phyloP scores from a whole-genome alignment of 1,140 invertebrate genomes.

The Oreohelix idahoensis region DNA sequence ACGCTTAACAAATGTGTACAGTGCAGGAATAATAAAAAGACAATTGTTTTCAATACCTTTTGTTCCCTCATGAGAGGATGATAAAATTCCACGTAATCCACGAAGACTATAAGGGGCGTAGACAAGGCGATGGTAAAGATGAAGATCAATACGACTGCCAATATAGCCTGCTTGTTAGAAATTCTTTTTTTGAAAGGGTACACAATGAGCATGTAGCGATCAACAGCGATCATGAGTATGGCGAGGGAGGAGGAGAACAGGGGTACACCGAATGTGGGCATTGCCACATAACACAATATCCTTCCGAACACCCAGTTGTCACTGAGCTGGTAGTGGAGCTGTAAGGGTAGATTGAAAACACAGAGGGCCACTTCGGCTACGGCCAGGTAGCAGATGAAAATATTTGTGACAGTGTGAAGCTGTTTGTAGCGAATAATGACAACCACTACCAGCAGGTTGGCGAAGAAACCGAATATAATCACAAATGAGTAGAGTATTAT shows the following conservation, averaged over 20 bases:
- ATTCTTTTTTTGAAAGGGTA: conserved; percentile 75
- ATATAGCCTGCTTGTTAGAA: conserved; percentile 58
- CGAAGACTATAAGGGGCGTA: conserved; percentile 67
- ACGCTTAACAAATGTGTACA: too few species aligned
- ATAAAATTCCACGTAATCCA: conserved; percentile 40
- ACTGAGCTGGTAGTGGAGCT: conserved; percentile 85
- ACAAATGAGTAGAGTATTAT: conserved; percentile 68
- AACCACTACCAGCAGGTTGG: conserved; percentile 88
- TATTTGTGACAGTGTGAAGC: conserved; percentile 98
- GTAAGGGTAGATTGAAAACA: conserved; percentile 86
- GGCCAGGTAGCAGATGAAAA: conserved; percentile 96
- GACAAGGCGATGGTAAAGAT: conserved; percentile 60
- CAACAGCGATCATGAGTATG: conserved; percentile 81
- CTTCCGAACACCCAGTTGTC: conserved; percentile 85
- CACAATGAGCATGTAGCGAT: conserved; percentile 80
- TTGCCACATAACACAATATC: conserved; percentile 65
- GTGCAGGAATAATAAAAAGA: too few species aligned
- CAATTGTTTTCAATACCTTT: conserved; percentile 25
- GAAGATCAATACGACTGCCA: conserved; percentile 54
- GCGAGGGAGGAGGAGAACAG: conserved; percentile 82
- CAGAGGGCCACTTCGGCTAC: conserved; percentile 94
- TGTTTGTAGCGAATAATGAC: conserved; percentile 91
- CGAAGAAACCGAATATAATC: conserved; percentile 74
- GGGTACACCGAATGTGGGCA: conserved; percentile 75
- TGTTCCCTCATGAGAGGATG: conserved; percentile 48